Conservation (phyloP, 1,140 invertebrate species). For the Leptinotarsa undecemlineata region DNA sequence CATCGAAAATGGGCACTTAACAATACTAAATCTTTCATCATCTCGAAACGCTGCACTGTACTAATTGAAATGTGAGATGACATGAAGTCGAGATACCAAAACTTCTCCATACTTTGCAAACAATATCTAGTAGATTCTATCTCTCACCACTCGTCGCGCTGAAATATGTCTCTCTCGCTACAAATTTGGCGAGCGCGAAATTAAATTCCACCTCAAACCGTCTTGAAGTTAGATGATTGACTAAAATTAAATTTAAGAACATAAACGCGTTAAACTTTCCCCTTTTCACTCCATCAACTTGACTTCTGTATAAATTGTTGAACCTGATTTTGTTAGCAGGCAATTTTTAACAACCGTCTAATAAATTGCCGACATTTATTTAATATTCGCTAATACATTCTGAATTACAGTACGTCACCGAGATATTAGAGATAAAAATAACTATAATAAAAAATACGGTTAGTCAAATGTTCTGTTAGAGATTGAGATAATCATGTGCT, state of each 20-base stretch:
- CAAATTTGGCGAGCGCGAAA: slow-evolving; percentile 39
- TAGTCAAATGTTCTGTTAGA: too few species aligned
- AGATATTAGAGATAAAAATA: background rate
- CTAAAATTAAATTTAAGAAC: slow-evolving; percentile 56
- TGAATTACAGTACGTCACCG: slow-evolving; percentile 3
- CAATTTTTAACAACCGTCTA: slow-evolving; percentile 41
- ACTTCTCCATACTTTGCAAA: slow-evolving; percentile 1
- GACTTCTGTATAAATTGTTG: slow-evolving; percentile 46
- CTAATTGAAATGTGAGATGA: background rate
- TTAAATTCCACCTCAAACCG: slow-evolving; percentile 50
- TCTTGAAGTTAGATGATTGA: slow-evolving; percentile 51
- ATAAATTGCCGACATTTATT: slow-evolving; percentile 37
- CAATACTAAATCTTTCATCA: too few species aligned
- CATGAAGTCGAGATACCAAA: background rate
- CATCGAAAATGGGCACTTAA: too few species aligned
- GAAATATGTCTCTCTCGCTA: slow-evolving; percentile 7
- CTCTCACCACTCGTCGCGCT: background rate
- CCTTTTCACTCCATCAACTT: slow-evolving; percentile 48
- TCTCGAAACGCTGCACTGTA: too few species aligned
- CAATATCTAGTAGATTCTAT: background rate
- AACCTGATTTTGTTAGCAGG: slow-evolving; percentile 47
- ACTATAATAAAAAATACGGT: too few species aligned
- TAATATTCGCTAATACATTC: slow-evolving; percentile 35
- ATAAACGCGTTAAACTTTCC: slow-evolving; percentile 53
- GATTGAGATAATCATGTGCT: too few species aligned